Evolutionary conservation across 2,113 vertebrate genomes (phyloP).

Genomic region (Aix galericulata): DNA sequence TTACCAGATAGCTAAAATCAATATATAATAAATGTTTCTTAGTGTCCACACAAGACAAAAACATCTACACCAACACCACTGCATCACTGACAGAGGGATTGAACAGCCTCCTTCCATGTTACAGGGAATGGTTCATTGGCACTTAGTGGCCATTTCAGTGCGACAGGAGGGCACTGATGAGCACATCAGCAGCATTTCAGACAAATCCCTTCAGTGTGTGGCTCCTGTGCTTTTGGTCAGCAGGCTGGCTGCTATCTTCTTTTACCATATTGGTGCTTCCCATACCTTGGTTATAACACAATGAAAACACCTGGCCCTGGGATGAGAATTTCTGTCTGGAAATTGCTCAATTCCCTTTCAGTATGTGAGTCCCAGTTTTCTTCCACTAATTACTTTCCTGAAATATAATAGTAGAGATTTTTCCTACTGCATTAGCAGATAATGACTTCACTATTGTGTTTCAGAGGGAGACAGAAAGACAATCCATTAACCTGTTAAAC

Average conservation of each 20-base stretch:
- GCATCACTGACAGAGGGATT: not conserved
- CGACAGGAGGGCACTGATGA: not conserved
- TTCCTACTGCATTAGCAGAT: not conserved
- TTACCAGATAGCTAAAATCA: not conserved
- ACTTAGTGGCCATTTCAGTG: not conserved
- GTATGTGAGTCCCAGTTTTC: not conserved
- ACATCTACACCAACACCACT: not conserved
- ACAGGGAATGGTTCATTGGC: accelerated
- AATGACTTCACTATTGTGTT: not conserved
- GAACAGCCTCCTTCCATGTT: not conserved
- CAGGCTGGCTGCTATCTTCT: not conserved
- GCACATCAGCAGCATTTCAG: not conserved
- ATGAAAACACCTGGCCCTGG: not conserved
- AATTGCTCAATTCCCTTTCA: not conserved
- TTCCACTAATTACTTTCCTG: not conserved
- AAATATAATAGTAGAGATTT: not conserved
- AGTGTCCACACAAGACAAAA: not conserved
- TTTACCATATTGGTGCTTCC: not conserved
- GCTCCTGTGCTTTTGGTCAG: not conserved
- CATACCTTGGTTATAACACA: not conserved
- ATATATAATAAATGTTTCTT: not conserved
- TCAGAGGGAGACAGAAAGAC: not conserved
- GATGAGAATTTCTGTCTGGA: not conserved
- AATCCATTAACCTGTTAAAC: not conserved
- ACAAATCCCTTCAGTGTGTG: not conserved